phyloP scores from a whole-genome alignment of 1,140 invertebrate species.

The Pomacea maculata region DNA sequence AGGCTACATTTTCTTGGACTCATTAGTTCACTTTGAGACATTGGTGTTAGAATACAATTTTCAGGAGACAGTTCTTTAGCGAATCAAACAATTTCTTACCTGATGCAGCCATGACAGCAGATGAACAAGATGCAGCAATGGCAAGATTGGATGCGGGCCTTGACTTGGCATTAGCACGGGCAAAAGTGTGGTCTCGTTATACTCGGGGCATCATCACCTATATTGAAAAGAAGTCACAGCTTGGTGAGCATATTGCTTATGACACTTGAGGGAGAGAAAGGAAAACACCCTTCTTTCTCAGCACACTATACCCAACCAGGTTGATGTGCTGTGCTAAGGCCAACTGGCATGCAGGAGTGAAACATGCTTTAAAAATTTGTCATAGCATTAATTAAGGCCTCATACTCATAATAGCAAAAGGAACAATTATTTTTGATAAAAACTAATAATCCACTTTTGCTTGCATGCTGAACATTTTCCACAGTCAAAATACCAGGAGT shows the following conservation, averaged over 20 bases:
- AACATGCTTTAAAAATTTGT: too few species aligned
- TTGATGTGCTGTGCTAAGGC: too few species aligned
- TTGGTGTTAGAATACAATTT: conserved; percentile 31
- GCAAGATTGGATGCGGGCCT: conserved; percentile 66
- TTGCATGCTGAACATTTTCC: too few species aligned
- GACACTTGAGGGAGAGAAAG: too few species aligned
- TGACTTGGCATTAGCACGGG: conserved; percentile 68
- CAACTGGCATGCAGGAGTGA: too few species aligned
- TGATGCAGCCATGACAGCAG: conserved; percentile 43
- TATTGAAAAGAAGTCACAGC: conserved; percentile 68
- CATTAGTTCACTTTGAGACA: not conserved
- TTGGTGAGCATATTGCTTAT: conserved; percentile 49
- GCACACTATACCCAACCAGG: too few species aligned
- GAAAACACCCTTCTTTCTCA: too few species aligned
- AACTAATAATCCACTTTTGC: too few species aligned
- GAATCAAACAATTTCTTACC: conserved; percentile 2
- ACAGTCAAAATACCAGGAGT: too few species aligned
- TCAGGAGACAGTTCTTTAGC: not conserved
- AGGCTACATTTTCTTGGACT: not conserved
- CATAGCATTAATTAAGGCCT: too few species aligned
- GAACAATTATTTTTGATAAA: too few species aligned
- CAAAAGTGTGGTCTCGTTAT: conserved; percentile 72
- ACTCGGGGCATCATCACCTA: conserved; percentile 70
- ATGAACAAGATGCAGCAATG: conserved; percentile 64
- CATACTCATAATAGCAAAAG: too few species aligned